Base-by-base conservation (phyloP, 2,888 invertebrate species). In the Kuschelorhynchus macadamiae region DNA sequence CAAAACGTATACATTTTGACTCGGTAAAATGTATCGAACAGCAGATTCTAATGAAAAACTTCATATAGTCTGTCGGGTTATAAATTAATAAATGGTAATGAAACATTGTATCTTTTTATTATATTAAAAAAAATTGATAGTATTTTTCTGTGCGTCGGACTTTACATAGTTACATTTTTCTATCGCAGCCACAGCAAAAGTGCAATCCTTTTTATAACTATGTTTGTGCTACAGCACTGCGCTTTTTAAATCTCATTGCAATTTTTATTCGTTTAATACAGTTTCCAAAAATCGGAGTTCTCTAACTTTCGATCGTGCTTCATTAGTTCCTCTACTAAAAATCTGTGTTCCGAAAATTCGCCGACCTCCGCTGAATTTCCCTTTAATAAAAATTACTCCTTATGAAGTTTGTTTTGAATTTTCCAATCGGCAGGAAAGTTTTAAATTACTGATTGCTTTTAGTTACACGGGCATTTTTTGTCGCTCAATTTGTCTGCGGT, bases 361-460 rank as follows among this genome's bases (percentile, higher is more conserved):
- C 18, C 39, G 52, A 52, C 52, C 39, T 52, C 39, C 39, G 52
- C 52, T 20, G 11, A 39, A 52, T 52, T 52, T 52, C 39, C 1
- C 39, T 52, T 14, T 21, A 52, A 52, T 52, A 52, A 52, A 52
- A 52, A 52, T 39, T 36, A 9, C 52, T 52, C 39, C 39, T 52
- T 52, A 52, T 12, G 36, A 39, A 39, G 52, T 52, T 52, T 52
- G 39, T 52, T 52, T 52, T 52, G 21, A 52, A 52, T 52, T 52
- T 52, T 52, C 52, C 52, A 52, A 52, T 52, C 52, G 52, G 36
- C 52, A 39, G 32, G 39, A 52, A 52, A 52, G 36, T 52, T 52
- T 39, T 39, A 52, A 52, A 39, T 52, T 39, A 21, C 39, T 20
- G 39, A 9, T 52, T 52, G 36, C 36, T 52, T 39, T 52, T 20